Evolutionary conservation across 2,113 vertebrate genomes (phyloP), one percentile per base, ranked within the genome.

Genomic region (Pagrus major): DNA sequence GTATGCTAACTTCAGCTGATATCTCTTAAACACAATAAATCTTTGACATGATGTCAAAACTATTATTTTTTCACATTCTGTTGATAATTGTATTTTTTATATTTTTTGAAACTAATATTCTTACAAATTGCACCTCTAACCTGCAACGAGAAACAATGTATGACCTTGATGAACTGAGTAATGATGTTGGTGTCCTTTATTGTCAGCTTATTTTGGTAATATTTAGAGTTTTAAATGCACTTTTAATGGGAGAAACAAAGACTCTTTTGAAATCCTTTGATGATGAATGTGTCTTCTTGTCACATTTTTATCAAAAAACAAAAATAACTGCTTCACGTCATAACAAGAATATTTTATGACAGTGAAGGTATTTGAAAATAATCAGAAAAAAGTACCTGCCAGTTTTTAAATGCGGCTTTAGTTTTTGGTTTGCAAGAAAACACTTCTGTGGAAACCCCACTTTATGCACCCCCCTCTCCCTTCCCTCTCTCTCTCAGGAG

Each of bases 401-500:
- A 42, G 35, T 31, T 42, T 54, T 4, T 23, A 56, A n/a, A 58
- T 60, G 4, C 27, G 21, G 10, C n/a, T 51, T 37, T 35, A 25
- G 27, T 52, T n/a, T 12, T 31, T 23, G 12, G 49, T 59, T 64
- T 55, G 20, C 0, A 27, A 47, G 23, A 39, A 71, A 64, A 68
- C n/a, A 46, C 42, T 31, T 60, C 1, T 52, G 42, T 69, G 35
- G 46, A 67, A 69, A 66, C 25, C n/a, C 49, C 33, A 60, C 59
- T 80, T 78, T 44, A 6, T 42, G 27, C 56, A 33, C 11, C 11
- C 63, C 41, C 66, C 44, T 83, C 47, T 51, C 27, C 44, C 37
- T 3, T 31, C 47, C 46, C 14, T 33, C 23, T 33, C 27, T 76
- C 51, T 84, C 64, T 73, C 39, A 10, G 77, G 61, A 86, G 86